These are phyloP conservation scores for Melikaiella ostensackeni DNA, from an alignment of 2,888 invertebrate genomes.

Conservation along the genomic window DNA sequence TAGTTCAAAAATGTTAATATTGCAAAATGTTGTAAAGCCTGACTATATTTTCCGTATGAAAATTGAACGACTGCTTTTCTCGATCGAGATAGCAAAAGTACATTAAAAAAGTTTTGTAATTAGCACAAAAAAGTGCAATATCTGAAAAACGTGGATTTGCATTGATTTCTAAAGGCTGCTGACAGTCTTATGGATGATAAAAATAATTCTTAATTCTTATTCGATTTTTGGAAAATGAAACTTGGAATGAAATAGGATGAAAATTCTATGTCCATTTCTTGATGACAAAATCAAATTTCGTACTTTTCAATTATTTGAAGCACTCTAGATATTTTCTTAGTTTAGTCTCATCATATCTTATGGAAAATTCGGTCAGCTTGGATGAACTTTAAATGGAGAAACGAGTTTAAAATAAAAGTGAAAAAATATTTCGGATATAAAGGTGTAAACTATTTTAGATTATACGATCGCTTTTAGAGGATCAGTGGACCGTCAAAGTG, in stretches of 20 bases:
- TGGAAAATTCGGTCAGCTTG: constrained; percentile 31
- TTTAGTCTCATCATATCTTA: not conserved
- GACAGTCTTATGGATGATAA: constrained; percentile 2
- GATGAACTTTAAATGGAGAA: constrained; percentile 35
- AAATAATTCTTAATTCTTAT: constrained; percentile 7
- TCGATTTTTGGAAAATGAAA: constrained; percentile 29
- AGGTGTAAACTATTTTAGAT: not conserved
- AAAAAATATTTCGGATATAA: not conserved
- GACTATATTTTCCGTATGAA: too few relatives aligned
- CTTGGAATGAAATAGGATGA: too few relatives aligned
- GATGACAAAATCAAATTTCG: too few relatives aligned
- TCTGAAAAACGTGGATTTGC: not conserved
- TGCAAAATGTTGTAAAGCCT: not conserved
- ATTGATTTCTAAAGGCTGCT: not conserved
- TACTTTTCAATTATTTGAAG: too few relatives aligned
- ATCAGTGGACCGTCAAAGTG: not conserved
- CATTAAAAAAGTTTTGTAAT: too few relatives aligned
- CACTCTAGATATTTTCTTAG: constrained; percentile 33
- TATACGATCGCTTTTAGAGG: not conserved
- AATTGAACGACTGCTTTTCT: too few relatives aligned
- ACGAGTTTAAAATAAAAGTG: constrained; percentile 10
- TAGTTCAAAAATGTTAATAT: not conserved
- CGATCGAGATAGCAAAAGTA: too few relatives aligned
- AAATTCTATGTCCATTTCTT: too few relatives aligned
- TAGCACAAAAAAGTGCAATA: not conserved